Evolutionary conservation across 2,113 vertebrate genomes (phyloP).

Genomic region (Neolamprologus falcicula): DNA sequence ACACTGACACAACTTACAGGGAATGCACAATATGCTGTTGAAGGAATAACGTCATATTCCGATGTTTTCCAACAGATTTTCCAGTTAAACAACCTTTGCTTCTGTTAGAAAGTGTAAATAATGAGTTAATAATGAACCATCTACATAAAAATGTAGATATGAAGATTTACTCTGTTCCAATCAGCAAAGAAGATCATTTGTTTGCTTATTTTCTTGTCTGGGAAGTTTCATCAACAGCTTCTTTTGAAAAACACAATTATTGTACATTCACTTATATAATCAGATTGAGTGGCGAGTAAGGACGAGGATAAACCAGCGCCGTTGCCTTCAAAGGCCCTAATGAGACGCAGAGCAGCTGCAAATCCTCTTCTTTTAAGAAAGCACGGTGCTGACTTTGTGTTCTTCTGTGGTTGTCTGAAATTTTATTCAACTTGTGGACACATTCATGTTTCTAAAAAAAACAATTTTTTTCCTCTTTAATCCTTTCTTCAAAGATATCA

Average conservation of each 20-base stretch:
- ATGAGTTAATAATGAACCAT: background rate
- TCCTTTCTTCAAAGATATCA: background rate
- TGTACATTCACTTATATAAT: background rate
- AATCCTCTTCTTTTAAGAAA: background rate
- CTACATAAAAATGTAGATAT: background rate
- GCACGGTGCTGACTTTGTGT: background rate
- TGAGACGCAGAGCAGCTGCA: background rate
- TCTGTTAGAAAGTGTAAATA: background rate
- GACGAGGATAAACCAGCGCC: background rate
- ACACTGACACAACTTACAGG: background rate
- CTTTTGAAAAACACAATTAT: background rate
- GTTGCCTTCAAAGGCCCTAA: background rate
- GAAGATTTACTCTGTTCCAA: background rate
- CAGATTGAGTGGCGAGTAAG: background rate
- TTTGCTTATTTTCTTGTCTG: background rate
- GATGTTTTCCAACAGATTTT: background rate
- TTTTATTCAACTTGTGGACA: background rate
- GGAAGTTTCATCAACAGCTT: background rate
- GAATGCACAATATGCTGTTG: background rate
- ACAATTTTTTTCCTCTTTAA: background rate
- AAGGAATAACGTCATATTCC: background rate
- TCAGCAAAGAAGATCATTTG: background rate
- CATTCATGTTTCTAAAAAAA: background rate
- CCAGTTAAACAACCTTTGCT: background rate
- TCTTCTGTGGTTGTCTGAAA: background rate